Conservation (phyloP, 2,797 vertebrate genomes). For the Meda fulgida region DNA sequence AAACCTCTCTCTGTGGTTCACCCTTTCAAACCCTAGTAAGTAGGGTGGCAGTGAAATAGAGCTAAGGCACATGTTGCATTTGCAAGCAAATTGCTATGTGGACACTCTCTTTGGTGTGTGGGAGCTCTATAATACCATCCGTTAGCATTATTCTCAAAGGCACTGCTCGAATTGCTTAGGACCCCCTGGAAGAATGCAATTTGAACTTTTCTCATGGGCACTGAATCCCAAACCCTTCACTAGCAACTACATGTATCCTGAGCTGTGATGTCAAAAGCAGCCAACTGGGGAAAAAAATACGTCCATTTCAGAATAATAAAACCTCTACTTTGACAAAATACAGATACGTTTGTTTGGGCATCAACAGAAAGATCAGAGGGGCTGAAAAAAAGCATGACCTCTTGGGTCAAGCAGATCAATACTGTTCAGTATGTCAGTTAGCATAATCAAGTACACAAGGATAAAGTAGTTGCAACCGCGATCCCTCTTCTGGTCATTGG, state of each 20-base stretch:
- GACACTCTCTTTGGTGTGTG: neutral
- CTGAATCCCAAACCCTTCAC: neutral
- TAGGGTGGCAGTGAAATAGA: constrained; percentile 37
- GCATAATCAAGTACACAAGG: neutral
- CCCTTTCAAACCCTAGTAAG: constrained; percentile 26
- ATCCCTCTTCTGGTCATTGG: constrained; percentile 51
- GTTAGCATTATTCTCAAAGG: neutral
- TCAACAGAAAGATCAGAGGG: neutral
- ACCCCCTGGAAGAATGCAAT: constrained; percentile 21
- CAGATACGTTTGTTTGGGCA: neutral
- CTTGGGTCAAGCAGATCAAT: constrained; percentile 18
- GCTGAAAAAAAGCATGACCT: neutral
- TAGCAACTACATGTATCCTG: neutral
- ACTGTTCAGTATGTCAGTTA: neutral
- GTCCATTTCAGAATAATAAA: constrained; percentile 12
- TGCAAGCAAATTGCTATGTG: constrained; percentile 36
- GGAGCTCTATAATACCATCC: constrained; percentile 2
- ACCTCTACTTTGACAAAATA: neutral
- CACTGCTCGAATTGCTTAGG: neutral
- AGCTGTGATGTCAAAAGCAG: neutral
- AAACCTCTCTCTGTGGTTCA: constrained; percentile 40
- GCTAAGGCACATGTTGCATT: constrained; percentile 30
- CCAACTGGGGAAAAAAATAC: neutral
- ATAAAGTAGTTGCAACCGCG: neutral
- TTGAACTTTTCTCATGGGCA: constrained; percentile 1